Conservation (phyloP, 2,888 invertebrate genomes). For the Oscheius sp. region DNA sequence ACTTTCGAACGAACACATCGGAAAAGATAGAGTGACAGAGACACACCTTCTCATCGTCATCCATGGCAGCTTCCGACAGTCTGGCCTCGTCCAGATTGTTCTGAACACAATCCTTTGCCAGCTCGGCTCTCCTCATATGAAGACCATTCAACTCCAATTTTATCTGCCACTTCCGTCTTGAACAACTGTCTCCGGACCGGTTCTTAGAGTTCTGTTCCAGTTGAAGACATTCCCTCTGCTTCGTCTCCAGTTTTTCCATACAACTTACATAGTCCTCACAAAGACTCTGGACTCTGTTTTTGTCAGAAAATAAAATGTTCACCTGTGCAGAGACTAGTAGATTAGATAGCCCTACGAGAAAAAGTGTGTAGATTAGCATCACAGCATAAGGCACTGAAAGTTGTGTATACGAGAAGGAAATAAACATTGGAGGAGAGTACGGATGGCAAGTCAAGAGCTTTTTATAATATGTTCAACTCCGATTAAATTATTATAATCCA, state of each 20-base stretch:
- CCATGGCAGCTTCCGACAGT: constrained; percentile 40
- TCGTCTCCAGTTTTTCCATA: constrained; percentile 53
- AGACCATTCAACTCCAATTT: constrained; percentile 52
- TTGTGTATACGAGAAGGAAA: neutral
- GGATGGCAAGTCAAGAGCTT: neutral
- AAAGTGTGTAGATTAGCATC: constrained; percentile 18
- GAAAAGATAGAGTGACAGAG: neutral
- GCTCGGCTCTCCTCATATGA: constrained; percentile 49
- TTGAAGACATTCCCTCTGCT: constrained; percentile 49
- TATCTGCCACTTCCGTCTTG: constrained; percentile 48
- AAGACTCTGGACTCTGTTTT: constrained; percentile 23
- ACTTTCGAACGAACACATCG: no score
- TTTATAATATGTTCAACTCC: no score
- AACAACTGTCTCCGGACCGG: constrained; percentile 40
- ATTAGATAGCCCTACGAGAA: constrained; percentile 1
- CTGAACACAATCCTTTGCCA: constrained; percentile 48
- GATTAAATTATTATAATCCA: no score
- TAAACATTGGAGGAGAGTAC: neutral
- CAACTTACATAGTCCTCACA: constrained; percentile 52
- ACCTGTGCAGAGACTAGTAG: constrained; percentile 28
- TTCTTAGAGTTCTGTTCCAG: constrained; percentile 41
- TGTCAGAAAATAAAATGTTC: neutral
- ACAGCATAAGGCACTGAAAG: constrained; percentile 37
- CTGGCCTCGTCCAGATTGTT: constrained; percentile 39
- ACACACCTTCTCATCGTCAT: neutral